Evolutionary conservation across 2,113 vertebrate genomes (phyloP).

Genomic region (Microcebus griseorufus): DNA sequence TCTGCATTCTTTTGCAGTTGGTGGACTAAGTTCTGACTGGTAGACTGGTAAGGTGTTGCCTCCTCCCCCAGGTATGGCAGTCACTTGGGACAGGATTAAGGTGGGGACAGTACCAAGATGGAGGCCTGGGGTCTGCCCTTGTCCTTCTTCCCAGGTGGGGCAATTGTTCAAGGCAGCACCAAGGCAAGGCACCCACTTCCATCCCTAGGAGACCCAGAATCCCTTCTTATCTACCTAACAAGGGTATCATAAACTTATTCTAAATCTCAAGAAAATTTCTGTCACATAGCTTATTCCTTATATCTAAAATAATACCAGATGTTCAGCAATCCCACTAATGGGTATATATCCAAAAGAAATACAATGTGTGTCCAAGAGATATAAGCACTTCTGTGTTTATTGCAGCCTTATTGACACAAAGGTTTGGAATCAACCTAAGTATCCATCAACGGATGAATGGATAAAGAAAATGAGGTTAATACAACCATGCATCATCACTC

Average conservation of each 20-base stretch:
- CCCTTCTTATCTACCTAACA: neutral
- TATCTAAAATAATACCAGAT: neutral
- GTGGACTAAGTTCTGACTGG: no score
- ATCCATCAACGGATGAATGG: neutral
- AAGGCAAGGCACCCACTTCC: no score
- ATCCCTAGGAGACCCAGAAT: no score
- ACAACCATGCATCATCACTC: neutral
- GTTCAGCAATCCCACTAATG: neutral
- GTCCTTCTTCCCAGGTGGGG: no score
- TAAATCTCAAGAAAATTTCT: conserved; percentile 16
- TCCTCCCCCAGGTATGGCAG: no score
- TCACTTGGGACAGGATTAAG: no score
- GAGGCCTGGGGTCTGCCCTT: no score
- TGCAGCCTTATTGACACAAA: neutral
- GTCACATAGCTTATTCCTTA: neutral
- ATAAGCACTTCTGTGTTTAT: neutral
- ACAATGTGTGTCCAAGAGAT: neutral
- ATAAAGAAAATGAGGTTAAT: neutral
- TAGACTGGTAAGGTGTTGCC: no score
- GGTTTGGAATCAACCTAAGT: neutral
- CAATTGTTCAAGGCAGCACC: no score
- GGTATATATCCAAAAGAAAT: neutral
- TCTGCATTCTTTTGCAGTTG: no score
- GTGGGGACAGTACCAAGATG: no score
- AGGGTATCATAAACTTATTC: neutral